These are phyloP conservation scores for Dicyrtomina minuta DNA, from an alignment of 2,888 invertebrate species.

Conservation along the genomic window DNA sequence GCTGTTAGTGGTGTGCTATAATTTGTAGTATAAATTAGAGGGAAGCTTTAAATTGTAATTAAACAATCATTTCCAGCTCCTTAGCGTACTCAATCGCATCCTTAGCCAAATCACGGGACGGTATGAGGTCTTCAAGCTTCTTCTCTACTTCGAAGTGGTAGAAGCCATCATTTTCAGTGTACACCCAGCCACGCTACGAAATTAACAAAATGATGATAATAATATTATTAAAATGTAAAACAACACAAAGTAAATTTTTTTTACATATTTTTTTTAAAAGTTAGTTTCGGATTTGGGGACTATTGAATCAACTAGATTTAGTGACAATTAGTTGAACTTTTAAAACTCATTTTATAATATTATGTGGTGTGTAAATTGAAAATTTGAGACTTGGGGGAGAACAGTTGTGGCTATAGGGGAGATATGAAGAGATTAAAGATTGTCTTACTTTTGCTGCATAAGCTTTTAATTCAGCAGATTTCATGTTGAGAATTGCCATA, in stretches of 20 bases:
- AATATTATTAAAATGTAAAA: not conserved
- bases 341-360: too few species aligned
- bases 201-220: not conserved
- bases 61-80: constrained; percentile 99
- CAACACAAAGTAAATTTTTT: not conserved
- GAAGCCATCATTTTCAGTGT: constrained; percentile 71
- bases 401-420: too few species aligned
- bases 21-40: too few species aligned
- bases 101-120: constrained; percentile 85
- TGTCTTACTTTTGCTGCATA: constrained; percentile 73
- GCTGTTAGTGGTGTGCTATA: too few species aligned
- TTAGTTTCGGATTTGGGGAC: too few species aligned
- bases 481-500: constrained; percentile 82
- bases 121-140: constrained; percentile 75
- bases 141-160: constrained; percentile 80
- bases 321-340: too few species aligned
- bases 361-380: too few species aligned
- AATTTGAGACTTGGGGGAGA: too few species aligned
- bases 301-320: too few species aligned
- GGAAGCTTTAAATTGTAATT: constrained; percentile 57
- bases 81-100: constrained; percentile 95
- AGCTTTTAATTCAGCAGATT: constrained; percentile 72
- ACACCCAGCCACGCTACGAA: constrained; percentile 58
- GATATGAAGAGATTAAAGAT: not conserved
- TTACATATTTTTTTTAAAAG: not conserved